These are phyloP conservation scores for Seriola dumerili DNA, from an alignment of 2,113 vertebrate genomes.

Conservation along the genomic window DNA sequence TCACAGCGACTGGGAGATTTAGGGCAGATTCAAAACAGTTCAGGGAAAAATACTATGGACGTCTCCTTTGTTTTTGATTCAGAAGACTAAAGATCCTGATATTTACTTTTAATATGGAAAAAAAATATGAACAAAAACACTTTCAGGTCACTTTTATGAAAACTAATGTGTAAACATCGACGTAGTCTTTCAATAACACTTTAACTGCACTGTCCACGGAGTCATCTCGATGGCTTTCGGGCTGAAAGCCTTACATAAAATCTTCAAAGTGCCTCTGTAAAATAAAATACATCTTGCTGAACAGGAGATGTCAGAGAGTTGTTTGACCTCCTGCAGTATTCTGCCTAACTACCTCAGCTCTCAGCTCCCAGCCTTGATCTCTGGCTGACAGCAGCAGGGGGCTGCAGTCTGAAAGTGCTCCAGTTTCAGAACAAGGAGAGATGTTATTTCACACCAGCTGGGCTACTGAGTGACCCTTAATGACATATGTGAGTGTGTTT, in stretches of 20 bases:
- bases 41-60: constrained; percentile 17
- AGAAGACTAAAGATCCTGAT: no score
- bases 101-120: not conserved
- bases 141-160: not conserved
- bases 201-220: not conserved
- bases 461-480: constrained; percentile 29
- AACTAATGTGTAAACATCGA: not conserved
- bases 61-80: not conserved
- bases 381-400: constrained; percentile 33
- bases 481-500: constrained; percentile 8
- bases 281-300: constrained; percentile 27
- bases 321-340: constrained; percentile 15
- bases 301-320: constrained; percentile 12
- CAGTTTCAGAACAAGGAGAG: constrained; percentile 42
- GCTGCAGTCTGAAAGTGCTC: constrained; percentile 15
- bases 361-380: constrained; percentile 52
- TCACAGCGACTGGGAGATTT: constrained; percentile 55
- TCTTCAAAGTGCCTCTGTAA: constrained; percentile 16
- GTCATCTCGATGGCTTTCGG: not conserved
- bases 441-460: constrained; percentile 67
- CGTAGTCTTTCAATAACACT: constrained; percentile 7
- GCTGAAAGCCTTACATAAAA: not conserved
- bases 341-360: not conserved
- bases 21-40: constrained; percentile 47
- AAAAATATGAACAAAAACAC: not conserved